These are phyloP conservation scores for Sylvia atricapilla DNA, from an alignment of 2,113 vertebrate species.

Conservation along the genomic window DNA sequence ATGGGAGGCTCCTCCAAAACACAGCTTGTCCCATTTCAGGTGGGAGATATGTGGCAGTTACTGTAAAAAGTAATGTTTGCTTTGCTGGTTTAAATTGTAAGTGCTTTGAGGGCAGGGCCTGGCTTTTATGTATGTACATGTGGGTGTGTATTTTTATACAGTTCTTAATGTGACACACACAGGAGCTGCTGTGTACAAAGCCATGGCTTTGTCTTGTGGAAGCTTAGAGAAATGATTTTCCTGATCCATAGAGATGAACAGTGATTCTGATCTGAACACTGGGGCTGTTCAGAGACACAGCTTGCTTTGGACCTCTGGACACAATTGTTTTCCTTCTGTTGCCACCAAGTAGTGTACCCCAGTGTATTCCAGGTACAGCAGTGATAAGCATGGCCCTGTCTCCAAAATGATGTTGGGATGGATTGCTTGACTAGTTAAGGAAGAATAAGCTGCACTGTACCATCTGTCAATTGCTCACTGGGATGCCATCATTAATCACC, in stretches of 20 bases:
- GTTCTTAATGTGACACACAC: not conserved
- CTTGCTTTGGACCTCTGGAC: not conserved
- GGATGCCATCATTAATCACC: not conserved
- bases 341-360: not conserved
- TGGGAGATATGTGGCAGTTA: not conserved
- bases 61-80: not conserved
- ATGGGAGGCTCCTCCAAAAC: not conserved
- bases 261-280: not conserved
- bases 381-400: not conserved
- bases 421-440: not conserved
- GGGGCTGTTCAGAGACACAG: not conserved
- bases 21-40: not conserved
- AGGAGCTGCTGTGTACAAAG: not conserved
- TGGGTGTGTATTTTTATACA: not conserved
- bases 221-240: not conserved
- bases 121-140: not conserved
- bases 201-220: not conserved
- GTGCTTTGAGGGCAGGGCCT: not conserved
- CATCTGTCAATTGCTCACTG: not conserved
- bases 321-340: not conserved
- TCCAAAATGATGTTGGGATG: not conserved
- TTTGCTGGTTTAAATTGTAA: not conserved
- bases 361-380: not conserved
- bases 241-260: not conserved
- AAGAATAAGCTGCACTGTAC: not conserved